Conservation (phyloP, 1,140 invertebrate species). For the Drosophila bocqueti region DNA sequence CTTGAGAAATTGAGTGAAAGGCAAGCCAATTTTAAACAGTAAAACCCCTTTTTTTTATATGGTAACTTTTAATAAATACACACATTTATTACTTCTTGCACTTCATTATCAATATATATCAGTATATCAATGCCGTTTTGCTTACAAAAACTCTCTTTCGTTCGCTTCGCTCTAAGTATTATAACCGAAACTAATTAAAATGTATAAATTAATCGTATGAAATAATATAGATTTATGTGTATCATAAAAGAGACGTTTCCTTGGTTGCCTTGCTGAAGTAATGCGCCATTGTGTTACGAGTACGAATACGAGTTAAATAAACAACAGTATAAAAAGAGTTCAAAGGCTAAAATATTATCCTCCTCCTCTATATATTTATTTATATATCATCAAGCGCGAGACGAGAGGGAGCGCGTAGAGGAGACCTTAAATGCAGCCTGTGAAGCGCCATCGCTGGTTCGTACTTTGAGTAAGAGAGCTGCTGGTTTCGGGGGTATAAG, state of each 20-base stretch:
- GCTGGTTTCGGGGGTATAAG: constrained; percentile 51
- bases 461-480: constrained; percentile 56
- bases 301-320: constrained; percentile 62
- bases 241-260: constrained; percentile 53
- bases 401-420: constrained; percentile 22
- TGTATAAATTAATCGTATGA: constrained; percentile 59
- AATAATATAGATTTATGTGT: constrained; percentile 37
- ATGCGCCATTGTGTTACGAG: constrained; percentile 50
- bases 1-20: too few species aligned
- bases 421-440: constrained; percentile 45
- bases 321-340: constrained; percentile 69
- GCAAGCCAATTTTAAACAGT: too few species aligned
- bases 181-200: constrained; percentile 61
- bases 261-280: constrained; percentile 65
- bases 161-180: constrained; percentile 34
- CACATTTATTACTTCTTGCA: constrained; percentile 79
- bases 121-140: constrained; percentile 63
- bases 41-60: constrained; percentile 16
- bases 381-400: constrained; percentile 39
- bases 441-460: constrained; percentile 29
- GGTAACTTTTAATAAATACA: constrained; percentile 82
- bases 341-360: constrained; percentile 59
- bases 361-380: constrained; percentile 5
- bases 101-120: constrained; percentile 63
- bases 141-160: constrained; percentile 67